These are phyloP conservation scores for Ursus arctos DNA, from an alignment of 2,113 vertebrate species.

Conservation along the genomic window DNA sequence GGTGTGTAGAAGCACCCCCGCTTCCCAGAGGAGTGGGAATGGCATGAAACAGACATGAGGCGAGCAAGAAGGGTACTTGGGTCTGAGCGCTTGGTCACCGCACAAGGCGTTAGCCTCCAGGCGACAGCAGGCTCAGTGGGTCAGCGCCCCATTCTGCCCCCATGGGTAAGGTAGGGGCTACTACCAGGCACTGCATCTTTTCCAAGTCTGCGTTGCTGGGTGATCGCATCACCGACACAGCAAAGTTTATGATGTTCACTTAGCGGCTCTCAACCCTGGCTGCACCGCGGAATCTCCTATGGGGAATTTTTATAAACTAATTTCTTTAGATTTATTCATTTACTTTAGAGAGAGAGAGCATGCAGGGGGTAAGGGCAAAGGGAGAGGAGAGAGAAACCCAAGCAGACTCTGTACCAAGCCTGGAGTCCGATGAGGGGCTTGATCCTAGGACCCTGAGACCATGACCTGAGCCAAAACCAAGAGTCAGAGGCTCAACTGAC, in stretches of 20 bases:
- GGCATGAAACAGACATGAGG: neutral
- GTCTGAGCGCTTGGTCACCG: neutral
- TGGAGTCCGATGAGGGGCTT: neutral
- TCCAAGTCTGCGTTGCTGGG: no score
- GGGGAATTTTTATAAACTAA: neutral
- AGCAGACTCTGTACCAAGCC: neutral
- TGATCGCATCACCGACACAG: neutral
- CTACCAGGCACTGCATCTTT: no score
- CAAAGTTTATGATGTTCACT: neutral
- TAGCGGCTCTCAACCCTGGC: neutral
- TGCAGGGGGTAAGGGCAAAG: neutral
- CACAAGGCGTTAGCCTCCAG: neutral
- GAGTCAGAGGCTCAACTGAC: no score
- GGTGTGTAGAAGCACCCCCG: neutral
- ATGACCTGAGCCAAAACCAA: neutral
- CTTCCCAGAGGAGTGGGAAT: neutral
- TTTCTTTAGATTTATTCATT: neutral
- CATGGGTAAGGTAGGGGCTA: rapidly evolving
- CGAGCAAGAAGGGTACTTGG: rapidly evolving
- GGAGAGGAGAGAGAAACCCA: neutral
- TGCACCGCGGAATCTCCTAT: neutral
- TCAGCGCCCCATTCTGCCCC: no score
- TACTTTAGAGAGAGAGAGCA: neutral
- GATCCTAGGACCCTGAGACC: neutral
- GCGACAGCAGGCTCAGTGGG: rapidly evolving